A percentile compares a stretch with the other conserved stretches of the same genome.
Evolutionary conservation across 2,888 invertebrate species (phyloP).

Genomic region (Elysia crispata): DNA sequence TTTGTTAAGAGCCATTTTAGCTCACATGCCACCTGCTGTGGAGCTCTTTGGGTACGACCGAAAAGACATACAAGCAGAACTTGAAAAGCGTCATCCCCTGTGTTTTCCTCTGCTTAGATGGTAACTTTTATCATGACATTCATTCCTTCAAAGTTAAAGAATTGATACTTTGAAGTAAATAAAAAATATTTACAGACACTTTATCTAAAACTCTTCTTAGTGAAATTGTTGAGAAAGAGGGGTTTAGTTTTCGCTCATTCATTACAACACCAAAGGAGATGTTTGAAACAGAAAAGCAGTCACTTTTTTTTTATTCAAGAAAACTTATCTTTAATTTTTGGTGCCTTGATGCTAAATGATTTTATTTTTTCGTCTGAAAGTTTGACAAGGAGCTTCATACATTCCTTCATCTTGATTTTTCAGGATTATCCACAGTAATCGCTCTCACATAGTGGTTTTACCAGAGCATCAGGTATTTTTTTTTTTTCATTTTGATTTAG

Average conservation of each 20-base stretch:
- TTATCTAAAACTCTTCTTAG: no score
- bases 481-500: background rate
- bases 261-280: no score
- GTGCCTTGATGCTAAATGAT: no score
- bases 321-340: no score
- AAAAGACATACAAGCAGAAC: constrained; percentile 58
- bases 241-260: no score
- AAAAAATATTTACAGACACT: no score
- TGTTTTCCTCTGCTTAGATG: constrained; percentile 73
- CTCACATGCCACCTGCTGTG: constrained; percentile 59
- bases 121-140: constrained; percentile 50
- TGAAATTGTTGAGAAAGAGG: no score
- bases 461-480: constrained; percentile 63
- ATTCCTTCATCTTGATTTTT: constrained; percentile 31
- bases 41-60: constrained; percentile 57
- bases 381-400: no score
- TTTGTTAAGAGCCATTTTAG: constrained; percentile 57
- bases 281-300: no score
- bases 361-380: no score
- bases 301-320: no score
- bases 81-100: constrained; percentile 61
- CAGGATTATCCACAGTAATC: constrained; percentile 74
- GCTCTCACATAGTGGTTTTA: constrained; percentile 74
- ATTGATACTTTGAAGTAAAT: no score
- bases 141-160: background rate